Percentiles rank a stretch among this genome's conserved stretches.
Evolutionary conservation across 2,888 invertebrate species (phyloP).

Genomic region (Tetrapedia diversipes): DNA sequence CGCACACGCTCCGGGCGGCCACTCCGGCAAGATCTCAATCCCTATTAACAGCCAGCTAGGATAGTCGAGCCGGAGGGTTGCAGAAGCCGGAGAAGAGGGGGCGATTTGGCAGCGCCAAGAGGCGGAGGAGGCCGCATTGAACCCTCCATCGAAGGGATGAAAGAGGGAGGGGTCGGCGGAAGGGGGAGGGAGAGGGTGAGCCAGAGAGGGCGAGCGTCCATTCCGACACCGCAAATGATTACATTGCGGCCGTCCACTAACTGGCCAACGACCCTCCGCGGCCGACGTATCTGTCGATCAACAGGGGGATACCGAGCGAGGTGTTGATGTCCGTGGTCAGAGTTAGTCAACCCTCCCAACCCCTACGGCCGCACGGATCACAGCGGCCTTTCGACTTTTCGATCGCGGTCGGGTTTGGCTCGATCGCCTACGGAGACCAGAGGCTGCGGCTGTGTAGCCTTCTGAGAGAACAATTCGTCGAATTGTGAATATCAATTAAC

Average conservation of each 20-base stretch:
- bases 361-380: slow-evolving; percentile 11
- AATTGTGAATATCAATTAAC: too few relatives aligned
- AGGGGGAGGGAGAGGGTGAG: slow-evolving; percentile 32
- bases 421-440: neutral
- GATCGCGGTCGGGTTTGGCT: neutral
- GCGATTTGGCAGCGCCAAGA: slow-evolving; percentile 65
- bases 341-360: slow-evolving; percentile 57
- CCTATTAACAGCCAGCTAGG: slow-evolving; percentile 67
- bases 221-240: slow-evolving; percentile 81
- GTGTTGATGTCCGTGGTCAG: slow-evolving; percentile 67
- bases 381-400: slow-evolving; percentile 47
- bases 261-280: slow-evolving; percentile 75
- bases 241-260: slow-evolving; percentile 81
- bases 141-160: slow-evolving; percentile 16
- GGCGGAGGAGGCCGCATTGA: slow-evolving; percentile 34
- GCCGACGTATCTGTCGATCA: slow-evolving; percentile 71
- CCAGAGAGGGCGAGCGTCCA: slow-evolving; percentile 64
- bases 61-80: slow-evolving; percentile 45
- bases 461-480: too few relatives aligned
- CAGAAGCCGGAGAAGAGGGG: slow-evolving; percentile 18
- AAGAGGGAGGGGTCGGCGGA: slow-evolving; percentile 30
- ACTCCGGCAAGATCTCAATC: slow-evolving; percentile 59
- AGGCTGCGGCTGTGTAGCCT: too few relatives aligned
- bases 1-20: slow-evolving; percentile 52
- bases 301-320: slow-evolving; percentile 66